Evolutionary conservation across 2,888 invertebrate genomes (phyloP), one percentile per base, ranked within the genome.

Genomic region (Drosophila rubida): DNA sequence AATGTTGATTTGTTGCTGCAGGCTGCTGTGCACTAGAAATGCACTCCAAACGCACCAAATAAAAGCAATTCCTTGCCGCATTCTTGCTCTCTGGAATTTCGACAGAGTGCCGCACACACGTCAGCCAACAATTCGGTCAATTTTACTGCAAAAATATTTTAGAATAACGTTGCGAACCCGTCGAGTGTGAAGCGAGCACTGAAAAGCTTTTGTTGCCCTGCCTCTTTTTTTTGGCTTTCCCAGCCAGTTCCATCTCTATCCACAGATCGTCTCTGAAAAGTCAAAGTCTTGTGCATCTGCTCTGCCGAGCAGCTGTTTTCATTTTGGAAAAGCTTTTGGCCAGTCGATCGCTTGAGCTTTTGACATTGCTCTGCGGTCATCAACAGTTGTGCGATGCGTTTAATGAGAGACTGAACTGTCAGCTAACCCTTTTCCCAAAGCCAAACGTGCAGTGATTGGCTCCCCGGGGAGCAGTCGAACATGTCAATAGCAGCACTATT

Each of bases 1-100:
- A 68, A 90, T 88, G 76, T 79, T 87, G 49, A 90, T 66, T 78
- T 90, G 75, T 54, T 88, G 87, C 66, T 76, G 78, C 63, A 54
- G 75, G 67, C 55, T 69, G 37, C 25, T 32, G 53, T 44, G 62
- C 59, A 87, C 22, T 51, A 78, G 55, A 49, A 75, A 66, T 71
- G 85, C 85, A 67, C 61, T 78, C 76, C 76, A 84, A 22, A 76
- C 58, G 68, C 76, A 77, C 45, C 66, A 51, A 16, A 83, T 45
- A 57, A 78, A 5, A 53, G 62, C 51, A 55, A 69, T 74, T 62
- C 70, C 68, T 32, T 60, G 75, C 80, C 87, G 69, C 82, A 82
- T 82, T 51, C 63, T 67, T 58, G 45, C 16, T 9, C 32, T 42
- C 44, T 53, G 75, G 72, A 79, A 72, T 71, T 66, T 66, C 41